Evolutionary conservation across 2,113 vertebrate species (phyloP).

Genomic region (Eretmochelys imbricata): DNA sequence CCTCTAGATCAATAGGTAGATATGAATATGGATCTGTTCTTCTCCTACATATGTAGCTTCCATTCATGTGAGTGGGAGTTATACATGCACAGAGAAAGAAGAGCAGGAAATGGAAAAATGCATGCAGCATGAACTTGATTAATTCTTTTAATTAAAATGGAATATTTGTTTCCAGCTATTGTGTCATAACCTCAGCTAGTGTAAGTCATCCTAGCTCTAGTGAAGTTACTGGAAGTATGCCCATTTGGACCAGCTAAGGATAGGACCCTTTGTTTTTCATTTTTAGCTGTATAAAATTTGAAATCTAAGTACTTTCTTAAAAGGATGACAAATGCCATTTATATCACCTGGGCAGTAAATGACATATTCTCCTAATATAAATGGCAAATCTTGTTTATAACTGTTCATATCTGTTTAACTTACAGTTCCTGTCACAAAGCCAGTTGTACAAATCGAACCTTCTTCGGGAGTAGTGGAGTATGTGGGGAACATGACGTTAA

Average conservation of each 20-base stretch:
- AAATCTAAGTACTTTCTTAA: neutral
- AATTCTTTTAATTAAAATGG: neutral
- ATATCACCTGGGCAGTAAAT: neutral
- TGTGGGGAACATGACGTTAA: conserved; percentile 81
- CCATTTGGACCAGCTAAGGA: neutral
- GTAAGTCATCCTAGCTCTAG: neutral
- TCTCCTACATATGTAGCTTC: neutral
- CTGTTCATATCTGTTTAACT: conserved; percentile 18
- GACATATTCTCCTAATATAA: neutral
- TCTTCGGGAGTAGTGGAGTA: conserved; percentile 80
- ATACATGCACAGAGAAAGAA: neutral
- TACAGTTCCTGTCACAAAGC: conserved; percentile 81
- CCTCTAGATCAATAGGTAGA: neutral
- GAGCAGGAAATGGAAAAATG: neutral
- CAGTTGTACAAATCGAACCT: conserved; percentile 72
- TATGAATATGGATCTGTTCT: neutral
- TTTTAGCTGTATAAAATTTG: neutral
- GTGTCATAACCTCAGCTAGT: neutral
- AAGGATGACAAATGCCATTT: neutral
- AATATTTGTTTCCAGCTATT: neutral
- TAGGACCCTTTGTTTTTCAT: neutral
- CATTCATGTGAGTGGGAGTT: neutral
- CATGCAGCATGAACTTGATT: neutral
- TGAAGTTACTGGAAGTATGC: neutral
- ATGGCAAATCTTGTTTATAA: neutral